A percentile compares a stretch with the other conserved stretches of the same genome.
Conservation (phyloP, 2,113 vertebrate genomes). For the Seriola aureovittata region DNA sequence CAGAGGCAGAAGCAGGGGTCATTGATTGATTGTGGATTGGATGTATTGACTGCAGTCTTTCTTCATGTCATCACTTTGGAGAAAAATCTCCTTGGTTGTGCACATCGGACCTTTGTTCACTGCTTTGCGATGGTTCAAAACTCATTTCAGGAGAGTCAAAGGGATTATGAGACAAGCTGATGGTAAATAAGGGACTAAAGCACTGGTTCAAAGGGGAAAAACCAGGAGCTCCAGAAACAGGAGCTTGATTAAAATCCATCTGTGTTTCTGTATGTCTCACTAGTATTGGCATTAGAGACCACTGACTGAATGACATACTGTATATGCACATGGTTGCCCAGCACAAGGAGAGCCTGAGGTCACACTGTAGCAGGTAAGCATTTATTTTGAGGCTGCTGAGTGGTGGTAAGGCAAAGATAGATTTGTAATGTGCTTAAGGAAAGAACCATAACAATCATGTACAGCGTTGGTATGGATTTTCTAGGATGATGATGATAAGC, state of each 20-base stretch:
- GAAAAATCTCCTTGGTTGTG: conserved; percentile 46
- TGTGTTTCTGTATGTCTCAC: background rate
- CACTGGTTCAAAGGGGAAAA: background rate
- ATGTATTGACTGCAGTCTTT: conserved; percentile 37
- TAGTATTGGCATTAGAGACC: background rate
- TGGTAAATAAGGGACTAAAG: background rate
- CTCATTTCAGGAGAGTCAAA: conserved; percentile 39
- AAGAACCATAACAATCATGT: background rate
- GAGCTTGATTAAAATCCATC: background rate
- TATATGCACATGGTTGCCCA: background rate
- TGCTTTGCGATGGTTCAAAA: conserved; percentile 25
- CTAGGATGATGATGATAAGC: background rate
- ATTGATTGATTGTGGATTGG: conserved; percentile 52
- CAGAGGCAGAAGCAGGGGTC: conserved; percentile 24
- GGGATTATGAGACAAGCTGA: conserved; percentile 11
- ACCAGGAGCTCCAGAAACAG: background rate
- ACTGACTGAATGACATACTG: background rate
- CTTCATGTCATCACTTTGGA: conserved; percentile 42
- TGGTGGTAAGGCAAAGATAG: background rate
- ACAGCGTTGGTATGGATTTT: background rate
- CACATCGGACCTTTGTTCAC: conserved; percentile 21
- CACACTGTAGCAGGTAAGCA: background rate
- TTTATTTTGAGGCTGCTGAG: conserved; percentile 6
- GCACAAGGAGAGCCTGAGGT: background rate
- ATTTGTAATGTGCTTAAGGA: background rate